A percentile compares a stretch with the other conserved stretches of the same genome.
phyloP scores from a whole-genome alignment of 2,888 invertebrate genomes.

The Ichneumoninae sp. region DNA sequence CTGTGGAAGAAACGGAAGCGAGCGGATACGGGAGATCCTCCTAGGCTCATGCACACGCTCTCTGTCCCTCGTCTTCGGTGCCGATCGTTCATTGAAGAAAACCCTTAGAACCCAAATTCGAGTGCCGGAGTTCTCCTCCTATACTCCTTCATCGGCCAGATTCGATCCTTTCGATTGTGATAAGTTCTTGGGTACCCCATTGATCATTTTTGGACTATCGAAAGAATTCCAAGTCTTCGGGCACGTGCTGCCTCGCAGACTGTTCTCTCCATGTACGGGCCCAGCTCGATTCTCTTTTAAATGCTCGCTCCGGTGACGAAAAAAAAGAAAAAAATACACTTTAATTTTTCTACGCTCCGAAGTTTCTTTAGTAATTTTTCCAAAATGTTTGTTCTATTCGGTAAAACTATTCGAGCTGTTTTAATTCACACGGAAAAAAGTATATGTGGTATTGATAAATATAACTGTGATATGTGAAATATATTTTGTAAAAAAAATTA shows the following conservation, averaged over 20 bases:
- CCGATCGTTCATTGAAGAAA: constrained; percentile 60
- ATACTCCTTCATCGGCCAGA: background rate
- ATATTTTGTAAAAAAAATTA: too few species aligned
- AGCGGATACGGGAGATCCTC: constrained; percentile 55
- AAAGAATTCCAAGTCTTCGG: constrained; percentile 51
- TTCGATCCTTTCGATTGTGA: constrained; percentile 56
- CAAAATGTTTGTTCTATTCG: background rate
- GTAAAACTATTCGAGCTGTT: background rate
- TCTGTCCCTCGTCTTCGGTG: constrained; percentile 47
- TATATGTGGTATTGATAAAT: background rate
- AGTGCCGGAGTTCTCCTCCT: constrained; percentile 33
- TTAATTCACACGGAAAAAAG: background rate
- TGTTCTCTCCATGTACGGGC: background rate
- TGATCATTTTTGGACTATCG: constrained; percentile 48
- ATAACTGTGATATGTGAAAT: too few species aligned
- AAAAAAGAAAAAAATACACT: background rate
- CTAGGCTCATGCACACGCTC: constrained; percentile 8
- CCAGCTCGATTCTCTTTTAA: background rate
- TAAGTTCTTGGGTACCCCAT: constrained; percentile 48
- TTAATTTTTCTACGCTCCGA: background rate
- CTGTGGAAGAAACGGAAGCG: constrained; percentile 51
- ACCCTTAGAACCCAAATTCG: constrained; percentile 30
- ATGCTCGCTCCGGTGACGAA: background rate
- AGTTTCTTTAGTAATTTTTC: too few species aligned
- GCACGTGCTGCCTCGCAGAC: constrained; percentile 55